Conservation (phyloP, 2,888 invertebrate species). For the Blomia tropicalis region DNA sequence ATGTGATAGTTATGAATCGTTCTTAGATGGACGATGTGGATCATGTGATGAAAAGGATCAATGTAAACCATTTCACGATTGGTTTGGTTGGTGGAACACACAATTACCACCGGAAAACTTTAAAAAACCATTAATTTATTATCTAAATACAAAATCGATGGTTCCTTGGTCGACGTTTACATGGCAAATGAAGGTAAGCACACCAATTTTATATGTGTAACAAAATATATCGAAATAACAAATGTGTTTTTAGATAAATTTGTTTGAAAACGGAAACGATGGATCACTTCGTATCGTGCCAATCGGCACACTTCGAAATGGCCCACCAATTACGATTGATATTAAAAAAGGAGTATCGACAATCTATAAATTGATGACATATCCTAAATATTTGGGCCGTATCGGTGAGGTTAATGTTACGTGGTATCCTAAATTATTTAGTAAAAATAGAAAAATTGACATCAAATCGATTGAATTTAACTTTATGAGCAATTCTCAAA, state of each 20-base stretch:
- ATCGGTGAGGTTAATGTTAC: background rate
- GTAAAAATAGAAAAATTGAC: background rate
- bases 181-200: background rate
- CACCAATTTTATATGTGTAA: background rate
- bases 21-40: slow-evolving; percentile 16
- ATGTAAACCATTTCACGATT: slow-evolving; percentile 14
- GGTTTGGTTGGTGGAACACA: slow-evolving; percentile 13
- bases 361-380: slow-evolving; percentile 4
- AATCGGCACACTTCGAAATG: background rate
- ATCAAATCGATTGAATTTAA: background rate
- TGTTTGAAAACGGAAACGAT: too few relatives aligned
- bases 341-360: background rate
- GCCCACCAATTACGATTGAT: background rate
- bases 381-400: slow-evolving; percentile 17
- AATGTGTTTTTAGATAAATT: background rate
- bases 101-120: background rate
- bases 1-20: slow-evolving; percentile 19
- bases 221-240: too few relatives aligned
- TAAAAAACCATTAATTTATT: background rate
- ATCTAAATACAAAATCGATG: background rate
- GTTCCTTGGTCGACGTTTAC: background rate
- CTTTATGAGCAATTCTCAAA: background rate
- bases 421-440: background rate
- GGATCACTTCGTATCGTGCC: background rate
- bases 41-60: slow-evolving; percentile 10